Base-by-base conservation (phyloP, 2,888 invertebrate genomes). In the Hipparchia sbordonii region DNA sequence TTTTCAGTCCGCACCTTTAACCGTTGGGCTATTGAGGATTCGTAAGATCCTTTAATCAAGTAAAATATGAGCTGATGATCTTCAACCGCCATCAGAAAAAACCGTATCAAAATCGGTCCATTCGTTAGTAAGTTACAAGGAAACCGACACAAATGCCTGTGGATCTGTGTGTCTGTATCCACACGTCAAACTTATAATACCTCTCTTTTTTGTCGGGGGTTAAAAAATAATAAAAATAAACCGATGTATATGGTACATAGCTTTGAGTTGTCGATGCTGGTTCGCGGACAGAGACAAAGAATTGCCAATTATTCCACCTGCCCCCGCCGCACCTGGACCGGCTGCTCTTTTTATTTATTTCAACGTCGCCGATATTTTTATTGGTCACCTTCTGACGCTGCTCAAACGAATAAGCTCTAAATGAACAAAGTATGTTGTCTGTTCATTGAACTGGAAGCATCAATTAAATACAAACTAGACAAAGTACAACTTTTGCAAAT, bases 261-360 rank as follows among this genome's bases (percentile, higher is more conserved):
- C 86, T 89, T 84, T 82, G 81, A 82, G 87, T 45, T 13, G 62
- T 67, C 67, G 67, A 67, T 69, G 69, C 52, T 69, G 69, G 61
- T 61, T 60, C 61, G 68, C 80, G 83, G 79, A 77, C 81, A 88
- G 90, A 92, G 91, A 93, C 93, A 93, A 93, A 93, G 93, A 92
- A 91, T 93, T 88, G 93, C 88, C 92, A 92, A 92, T 93, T 92
- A 93, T 89, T 93, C 89, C 93, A 93, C 93, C 93, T 93, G 93
- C 92, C 88, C 85, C 85, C 86, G 82, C 85, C 84, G 87, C 93
- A 92, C 88, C 93, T 93, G 93, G 89, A 81, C 89, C 89, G 90
- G 90, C 87, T 90, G 90, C 84, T 89, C 88, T 89, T 91, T 91
- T 92, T 92, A 92, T 93, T 93, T 93, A 91, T 92, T 92, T 91